phyloP scores from a whole-genome alignment of 92 coral and sea anemone genomes.

The Porites cylindrica region DNA sequence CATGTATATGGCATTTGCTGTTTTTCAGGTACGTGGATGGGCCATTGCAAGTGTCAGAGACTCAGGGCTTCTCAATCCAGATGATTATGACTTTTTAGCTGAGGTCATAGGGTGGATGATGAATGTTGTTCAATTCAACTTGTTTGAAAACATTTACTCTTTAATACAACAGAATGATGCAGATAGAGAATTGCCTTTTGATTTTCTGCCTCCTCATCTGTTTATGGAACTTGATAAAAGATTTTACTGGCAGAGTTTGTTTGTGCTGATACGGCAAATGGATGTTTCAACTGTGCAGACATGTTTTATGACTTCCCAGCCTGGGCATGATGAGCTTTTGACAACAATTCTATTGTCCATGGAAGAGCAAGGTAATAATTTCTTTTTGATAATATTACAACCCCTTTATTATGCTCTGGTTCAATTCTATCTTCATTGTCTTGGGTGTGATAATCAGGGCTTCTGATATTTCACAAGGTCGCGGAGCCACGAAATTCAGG shows the following conservation, averaged over 20 bases:
- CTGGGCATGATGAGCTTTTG: constrained; percentile 75
- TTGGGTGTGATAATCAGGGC: too few species aligned
- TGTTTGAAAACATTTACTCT: constrained; percentile 56
- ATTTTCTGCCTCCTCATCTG: constrained; percentile 74
- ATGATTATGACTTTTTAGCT: constrained; percentile 82
- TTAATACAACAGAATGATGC: background rate
- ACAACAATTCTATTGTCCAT: constrained; percentile 54
- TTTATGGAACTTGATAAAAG: constrained; percentile 39
- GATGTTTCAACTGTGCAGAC: constrained; percentile 69
- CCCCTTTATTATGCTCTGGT: too few species aligned
- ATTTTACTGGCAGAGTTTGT: constrained; percentile 84
- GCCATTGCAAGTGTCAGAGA: constrained; percentile 67
- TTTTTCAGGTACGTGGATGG: constrained; percentile 85
- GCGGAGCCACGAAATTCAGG: too few species aligned
- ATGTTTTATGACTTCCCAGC: constrained; percentile 72
- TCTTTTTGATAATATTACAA: background rate
- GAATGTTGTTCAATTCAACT: constrained; percentile 66
- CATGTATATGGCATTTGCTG: background rate
- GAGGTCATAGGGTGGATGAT: constrained; percentile 79
- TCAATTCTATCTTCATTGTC: too few species aligned
- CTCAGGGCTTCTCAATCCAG: constrained; percentile 71
- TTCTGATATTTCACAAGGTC: too few species aligned
- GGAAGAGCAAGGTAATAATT: constrained; percentile 16
- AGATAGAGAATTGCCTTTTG: constrained; percentile 1
- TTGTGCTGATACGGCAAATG: constrained; percentile 68